These are phyloP conservation scores for Ctenicera cuprea DNA, from an alignment of 2,888 invertebrate species.

Conservation along the genomic window DNA sequence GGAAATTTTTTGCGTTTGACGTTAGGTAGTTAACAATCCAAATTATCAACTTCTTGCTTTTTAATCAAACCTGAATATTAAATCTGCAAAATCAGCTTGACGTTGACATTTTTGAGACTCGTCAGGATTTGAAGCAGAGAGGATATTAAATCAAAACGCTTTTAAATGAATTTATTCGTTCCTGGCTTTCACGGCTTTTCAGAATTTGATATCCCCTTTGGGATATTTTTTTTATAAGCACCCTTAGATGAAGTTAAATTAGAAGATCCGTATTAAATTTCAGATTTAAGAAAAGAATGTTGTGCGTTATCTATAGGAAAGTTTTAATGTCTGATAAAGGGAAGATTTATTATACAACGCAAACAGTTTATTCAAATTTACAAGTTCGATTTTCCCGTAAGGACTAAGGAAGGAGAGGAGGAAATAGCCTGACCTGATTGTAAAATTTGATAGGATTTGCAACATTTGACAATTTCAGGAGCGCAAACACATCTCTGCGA, in stretches of 20 bases:
- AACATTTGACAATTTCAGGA: slow-evolving; percentile 18
- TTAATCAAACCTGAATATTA: slow-evolving; percentile 18
- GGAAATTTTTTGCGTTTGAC: no score
- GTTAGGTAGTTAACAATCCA: background rate
- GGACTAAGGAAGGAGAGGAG: background rate
- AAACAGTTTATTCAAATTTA: slow-evolving; percentile 18
- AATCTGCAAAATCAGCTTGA: slow-evolving; percentile 22
- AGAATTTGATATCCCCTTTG: slow-evolving; percentile 17
- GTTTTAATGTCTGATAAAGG: slow-evolving; percentile 10
- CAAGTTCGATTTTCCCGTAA: slow-evolving; percentile 19
- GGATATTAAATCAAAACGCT: slow-evolving; percentile 26
- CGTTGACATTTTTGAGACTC: background rate
- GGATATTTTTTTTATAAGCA: slow-evolving; percentile 1
- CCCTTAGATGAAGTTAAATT: slow-evolving; percentile 19
- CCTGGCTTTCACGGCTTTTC: slow-evolving; percentile 9
- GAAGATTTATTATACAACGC: slow-evolving; percentile 16
- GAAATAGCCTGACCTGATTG: slow-evolving; percentile 16
- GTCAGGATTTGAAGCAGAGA: background rate
- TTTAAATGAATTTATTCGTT: slow-evolving; percentile 30
- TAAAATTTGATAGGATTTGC: slow-evolving; percentile 15
- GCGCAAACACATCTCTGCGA: background rate
- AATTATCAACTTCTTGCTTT: background rate
- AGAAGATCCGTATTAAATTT: slow-evolving; percentile 21
- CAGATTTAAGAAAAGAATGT: background rate
- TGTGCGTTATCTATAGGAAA: background rate